Percentiles rank a stretch among this genome's conserved stretches.
Evolutionary conservation across 1,140 invertebrate species (phyloP).

Genomic region (Pogonomyrmex californicus): DNA sequence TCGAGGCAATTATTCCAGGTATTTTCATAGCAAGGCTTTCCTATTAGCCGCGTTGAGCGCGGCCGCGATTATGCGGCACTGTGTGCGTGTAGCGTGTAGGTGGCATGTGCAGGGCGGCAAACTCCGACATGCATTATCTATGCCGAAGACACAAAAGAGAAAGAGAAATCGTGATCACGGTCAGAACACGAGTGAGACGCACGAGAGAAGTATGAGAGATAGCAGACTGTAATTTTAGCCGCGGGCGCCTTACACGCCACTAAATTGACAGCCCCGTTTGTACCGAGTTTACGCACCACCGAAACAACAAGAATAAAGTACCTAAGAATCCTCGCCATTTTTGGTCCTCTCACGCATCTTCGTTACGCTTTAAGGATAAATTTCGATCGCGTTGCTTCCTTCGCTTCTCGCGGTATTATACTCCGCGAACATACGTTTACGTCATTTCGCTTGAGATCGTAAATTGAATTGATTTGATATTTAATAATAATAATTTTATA

Average conservation of each 20-base stretch:
- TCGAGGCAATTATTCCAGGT: constrained; percentile 79
- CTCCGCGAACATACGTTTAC: not conserved
- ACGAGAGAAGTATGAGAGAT: constrained; percentile 28
- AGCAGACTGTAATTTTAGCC: constrained; percentile 67
- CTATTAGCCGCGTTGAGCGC: constrained; percentile 73
- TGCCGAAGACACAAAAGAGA: not conserved
- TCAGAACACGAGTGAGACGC: constrained; percentile 26
- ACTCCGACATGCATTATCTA: constrained; percentile 8
- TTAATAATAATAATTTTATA: not conserved
- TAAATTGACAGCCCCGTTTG: constrained; percentile 71
- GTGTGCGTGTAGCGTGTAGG: constrained; percentile 37
- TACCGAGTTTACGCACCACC: constrained; percentile 67
- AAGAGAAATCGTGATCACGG: not conserved
- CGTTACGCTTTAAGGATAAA: constrained; percentile 26
- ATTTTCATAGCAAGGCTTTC: constrained; percentile 80
- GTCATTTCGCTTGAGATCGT: not conserved
- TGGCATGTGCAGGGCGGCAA: constrained; percentile 27
- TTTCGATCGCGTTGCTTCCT: constrained; percentile 17
- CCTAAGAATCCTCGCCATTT: constrained; percentile 62
- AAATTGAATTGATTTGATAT: constrained; percentile 5
- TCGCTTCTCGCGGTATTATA: not conserved
- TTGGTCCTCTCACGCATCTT: constrained; percentile 60
- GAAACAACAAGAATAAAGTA: constrained; percentile 67
- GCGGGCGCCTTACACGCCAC: constrained; percentile 35
- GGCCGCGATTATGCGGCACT: constrained; percentile 59